Conservation (phyloP, 2,113 vertebrate species). For the Amphiprion ocellaris region DNA sequence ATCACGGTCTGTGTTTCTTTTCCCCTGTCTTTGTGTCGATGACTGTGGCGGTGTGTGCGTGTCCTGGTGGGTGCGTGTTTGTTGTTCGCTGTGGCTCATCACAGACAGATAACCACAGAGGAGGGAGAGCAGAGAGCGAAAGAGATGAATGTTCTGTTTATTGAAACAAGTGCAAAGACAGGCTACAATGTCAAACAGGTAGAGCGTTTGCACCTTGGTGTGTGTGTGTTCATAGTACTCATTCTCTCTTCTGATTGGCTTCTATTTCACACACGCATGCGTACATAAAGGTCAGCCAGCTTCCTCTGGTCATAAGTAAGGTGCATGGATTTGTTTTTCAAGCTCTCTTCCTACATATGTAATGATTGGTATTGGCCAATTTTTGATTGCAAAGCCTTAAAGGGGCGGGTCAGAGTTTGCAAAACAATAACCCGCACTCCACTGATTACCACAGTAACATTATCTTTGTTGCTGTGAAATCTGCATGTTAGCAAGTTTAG, state of each 20-base stretch:
- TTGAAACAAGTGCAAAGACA: slow-evolving; percentile 87
- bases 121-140: slow-evolving; percentile 85
- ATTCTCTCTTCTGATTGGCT: slow-evolving; percentile 54
- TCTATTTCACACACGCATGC: slow-evolving; percentile 52
- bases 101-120: slow-evolving; percentile 85
- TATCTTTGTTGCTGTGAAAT: slow-evolving; percentile 33
- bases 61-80: slow-evolving; percentile 57
- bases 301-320: slow-evolving; percentile 31
- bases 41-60: slow-evolving; percentile 61
- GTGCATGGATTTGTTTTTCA: slow-evolving; percentile 50
- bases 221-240: slow-evolving; percentile 49
- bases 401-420: slow-evolving; percentile 62
- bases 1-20: slow-evolving; percentile 65
- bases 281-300: slow-evolving; percentile 48
- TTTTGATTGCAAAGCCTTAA: background rate
- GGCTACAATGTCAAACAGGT: slow-evolving; percentile 88
- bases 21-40: slow-evolving; percentile 44
- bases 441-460: slow-evolving; percentile 20
- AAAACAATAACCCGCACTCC: slow-evolving; percentile 39
- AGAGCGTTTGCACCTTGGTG: slow-evolving; percentile 66
- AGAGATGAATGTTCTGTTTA: slow-evolving; percentile 87
- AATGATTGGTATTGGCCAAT: background rate
- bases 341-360: slow-evolving; percentile 51
- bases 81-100: slow-evolving; percentile 55
- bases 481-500: slow-evolving; percentile 53